Evolutionary conservation across 2,113 vertebrate genomes (phyloP), one percentile per base, ranked within the genome.

Genomic region (Baryphthengus martii): DNA sequence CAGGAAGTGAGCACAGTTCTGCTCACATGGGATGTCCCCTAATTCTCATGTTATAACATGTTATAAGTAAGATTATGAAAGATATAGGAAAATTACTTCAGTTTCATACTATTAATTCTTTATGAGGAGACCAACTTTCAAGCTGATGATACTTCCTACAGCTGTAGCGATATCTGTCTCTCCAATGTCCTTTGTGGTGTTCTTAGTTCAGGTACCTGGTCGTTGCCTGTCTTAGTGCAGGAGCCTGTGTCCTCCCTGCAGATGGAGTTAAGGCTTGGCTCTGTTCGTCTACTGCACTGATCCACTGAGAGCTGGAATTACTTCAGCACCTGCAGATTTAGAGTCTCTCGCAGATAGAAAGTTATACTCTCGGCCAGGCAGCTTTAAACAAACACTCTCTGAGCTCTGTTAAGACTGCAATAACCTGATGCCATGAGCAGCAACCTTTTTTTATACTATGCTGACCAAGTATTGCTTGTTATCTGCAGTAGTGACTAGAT

Each of bases 161-260:
- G 39, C 37, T 78, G 13, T 53, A 49, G 44, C 8, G 19, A 17
- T 77, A 26, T n/a, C 65, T 91, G 25, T 20, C 37, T 53, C 25
- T 52, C 31, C 35, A 24, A 53, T 39, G n/a, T 31, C 24, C 56
- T 45, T 53, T 72, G 65, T 0, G 0, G 16, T 2, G 0, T 58
- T 50, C 61, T 73, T 62, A 31, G 37, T 10, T 20, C 83, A 39
- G 29, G 29, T 33, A 42, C 4, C 14, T 47, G 58, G 10, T 11
- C 5, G 2, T 92, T 23, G 33, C 29, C 56, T 59, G 71, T 80
- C n/a, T 70, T 40, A 26, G 25, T 1, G 0, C 35, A 50, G 47
- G 31, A 70, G 13, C 23, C 52, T 25, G n/a, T 71, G n/a, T 24
- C 19, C 56, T 88, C 13, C 31, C 42, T 42, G 26, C 11, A 10